phyloP scores from a whole-genome alignment of 2,113 vertebrate species.

The Motacilla alba region DNA sequence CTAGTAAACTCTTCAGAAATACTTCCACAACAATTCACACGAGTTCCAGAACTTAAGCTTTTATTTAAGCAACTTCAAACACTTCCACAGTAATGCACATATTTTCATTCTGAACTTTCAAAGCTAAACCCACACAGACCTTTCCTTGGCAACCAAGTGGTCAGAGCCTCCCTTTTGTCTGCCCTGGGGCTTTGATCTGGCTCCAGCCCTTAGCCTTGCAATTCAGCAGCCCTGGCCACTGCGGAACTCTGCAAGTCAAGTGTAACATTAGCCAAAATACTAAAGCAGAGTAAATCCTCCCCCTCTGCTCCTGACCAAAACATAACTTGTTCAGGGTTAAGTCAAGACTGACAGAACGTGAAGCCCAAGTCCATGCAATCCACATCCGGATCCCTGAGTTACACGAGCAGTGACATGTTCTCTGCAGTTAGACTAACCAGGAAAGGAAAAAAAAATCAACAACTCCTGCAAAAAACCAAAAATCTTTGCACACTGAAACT shows the following conservation, averaged over 20 bases:
- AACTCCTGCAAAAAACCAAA: not conserved
- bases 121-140: not conserved
- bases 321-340: not conserved
- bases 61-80: not conserved
- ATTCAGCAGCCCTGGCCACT: not conserved
- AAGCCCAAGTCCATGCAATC: not conserved
- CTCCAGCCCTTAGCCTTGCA: not conserved
- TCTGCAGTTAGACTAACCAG: not conserved
- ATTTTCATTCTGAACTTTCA: not conserved
- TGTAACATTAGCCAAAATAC: not conserved
- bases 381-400: not conserved
- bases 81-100: not conserved
- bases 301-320: not conserved
- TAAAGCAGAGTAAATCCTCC: not conserved
- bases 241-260: not conserved
- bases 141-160: rapidly evolving
- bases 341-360: not conserved
- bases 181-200: not conserved
- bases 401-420: not conserved
- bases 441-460: not conserved
- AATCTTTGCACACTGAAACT: not conserved
- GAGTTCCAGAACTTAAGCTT: not conserved
- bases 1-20: not conserved
- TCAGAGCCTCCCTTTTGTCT: not conserved
- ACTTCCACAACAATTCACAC: not conserved